phyloP scores from a whole-genome alignment of 2,888 invertebrate genomes.

The Megalurothrips usitatus region DNA sequence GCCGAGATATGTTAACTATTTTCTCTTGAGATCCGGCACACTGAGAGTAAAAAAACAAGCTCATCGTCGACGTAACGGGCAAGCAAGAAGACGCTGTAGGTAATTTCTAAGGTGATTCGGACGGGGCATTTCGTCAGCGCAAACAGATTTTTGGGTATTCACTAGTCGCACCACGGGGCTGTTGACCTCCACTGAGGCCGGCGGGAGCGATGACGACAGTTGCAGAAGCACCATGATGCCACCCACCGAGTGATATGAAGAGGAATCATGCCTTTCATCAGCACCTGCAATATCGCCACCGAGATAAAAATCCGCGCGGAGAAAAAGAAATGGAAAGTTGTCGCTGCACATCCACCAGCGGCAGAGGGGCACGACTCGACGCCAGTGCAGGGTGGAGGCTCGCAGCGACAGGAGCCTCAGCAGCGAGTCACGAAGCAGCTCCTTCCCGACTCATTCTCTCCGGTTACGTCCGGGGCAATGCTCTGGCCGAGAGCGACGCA shows the following conservation, averaged over 20 bases:
- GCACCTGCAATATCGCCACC: no score
- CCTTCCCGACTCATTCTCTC: neutral
- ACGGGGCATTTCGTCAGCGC: no score
- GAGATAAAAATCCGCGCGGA: neutral
- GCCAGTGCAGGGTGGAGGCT: neutral
- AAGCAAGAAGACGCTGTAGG: neutral
- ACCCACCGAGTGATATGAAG: no score
- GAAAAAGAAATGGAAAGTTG: neutral
- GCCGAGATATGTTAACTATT: slow-evolving; percentile 17
- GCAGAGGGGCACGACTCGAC: neutral
- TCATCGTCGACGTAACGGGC: no score
- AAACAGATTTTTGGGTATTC: no score
- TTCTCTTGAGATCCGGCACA: slow-evolving; percentile 9
- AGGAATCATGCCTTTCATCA: neutral
- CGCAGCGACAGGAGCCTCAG: neutral
- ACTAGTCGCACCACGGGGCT: no score
- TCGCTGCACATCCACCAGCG: neutral
- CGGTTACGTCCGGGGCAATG: neutral
- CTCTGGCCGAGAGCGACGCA: no score
- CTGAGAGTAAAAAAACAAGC: no score
- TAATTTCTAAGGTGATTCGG: neutral
- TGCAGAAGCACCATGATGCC: no score
- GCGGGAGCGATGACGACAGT: no score
- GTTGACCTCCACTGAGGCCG: no score
- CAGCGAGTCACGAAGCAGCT: neutral